Conservation (phyloP, 2,888 invertebrate genomes). For the Celastrina argiolus region DNA sequence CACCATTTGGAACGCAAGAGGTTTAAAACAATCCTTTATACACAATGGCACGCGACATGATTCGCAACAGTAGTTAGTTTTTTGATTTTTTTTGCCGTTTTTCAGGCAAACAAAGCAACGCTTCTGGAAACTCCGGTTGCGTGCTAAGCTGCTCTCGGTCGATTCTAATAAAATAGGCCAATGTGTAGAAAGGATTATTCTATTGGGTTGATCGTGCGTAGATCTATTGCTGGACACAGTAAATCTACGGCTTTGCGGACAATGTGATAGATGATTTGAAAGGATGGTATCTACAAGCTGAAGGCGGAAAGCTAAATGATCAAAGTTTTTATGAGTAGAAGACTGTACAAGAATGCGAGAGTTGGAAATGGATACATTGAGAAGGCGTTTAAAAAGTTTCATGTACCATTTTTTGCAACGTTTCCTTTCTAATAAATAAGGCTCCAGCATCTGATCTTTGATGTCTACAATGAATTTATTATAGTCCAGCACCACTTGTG, state of each 20-base stretch:
- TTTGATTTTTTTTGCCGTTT: not conserved
- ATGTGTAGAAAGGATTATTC: no score
- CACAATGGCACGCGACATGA: not conserved
- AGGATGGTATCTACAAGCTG: no score
- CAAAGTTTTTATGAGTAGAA: conserved; percentile 29
- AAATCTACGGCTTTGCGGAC: not conserved
- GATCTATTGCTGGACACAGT: not conserved
- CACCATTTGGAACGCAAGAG: no score
- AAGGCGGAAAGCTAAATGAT: not conserved
- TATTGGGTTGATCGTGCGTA: not conserved
- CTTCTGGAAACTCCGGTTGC: not conserved
- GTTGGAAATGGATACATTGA: no score
- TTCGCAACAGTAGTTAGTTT: not conserved
- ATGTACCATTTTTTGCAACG: no score
- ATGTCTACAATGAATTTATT: no score
- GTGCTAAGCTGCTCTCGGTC: not conserved
- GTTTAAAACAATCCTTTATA: no score
- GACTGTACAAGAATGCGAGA: conserved; percentile 22
- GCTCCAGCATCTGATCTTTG: no score
- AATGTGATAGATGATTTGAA: conserved; percentile 16
- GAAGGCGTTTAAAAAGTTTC: no score
- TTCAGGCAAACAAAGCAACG: not conserved
- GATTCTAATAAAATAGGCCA: not conserved
- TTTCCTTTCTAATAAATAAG: no score
- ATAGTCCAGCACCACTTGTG: no score